Evolutionary conservation across 1,140 invertebrate genomes (phyloP).

Genomic region (Platyura marginata): DNA sequence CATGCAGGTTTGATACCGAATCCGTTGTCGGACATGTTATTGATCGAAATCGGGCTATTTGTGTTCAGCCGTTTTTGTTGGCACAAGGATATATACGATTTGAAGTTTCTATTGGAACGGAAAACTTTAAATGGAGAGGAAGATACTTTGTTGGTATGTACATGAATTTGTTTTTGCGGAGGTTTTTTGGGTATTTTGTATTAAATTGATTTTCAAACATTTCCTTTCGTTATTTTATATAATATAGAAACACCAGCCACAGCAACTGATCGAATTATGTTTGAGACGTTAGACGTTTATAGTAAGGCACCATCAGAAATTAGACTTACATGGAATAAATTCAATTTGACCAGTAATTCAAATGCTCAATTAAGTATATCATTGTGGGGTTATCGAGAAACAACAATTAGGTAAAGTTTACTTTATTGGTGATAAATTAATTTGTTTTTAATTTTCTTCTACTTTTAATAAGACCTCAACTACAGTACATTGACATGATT

Average conservation of each 20-base stretch:
- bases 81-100: constrained; percentile 83
- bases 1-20: constrained; percentile 63
- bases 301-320: constrained; percentile 50
- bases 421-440: background rate
- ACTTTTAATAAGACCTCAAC: constrained; percentile 33
- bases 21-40: constrained; percentile 54
- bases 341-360: constrained; percentile 65
- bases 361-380: constrained; percentile 60
- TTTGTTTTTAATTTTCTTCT: background rate
- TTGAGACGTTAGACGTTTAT: constrained; percentile 50
- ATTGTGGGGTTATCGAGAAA: constrained; percentile 72
- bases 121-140: constrained; percentile 76
- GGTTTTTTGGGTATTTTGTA: background rate
- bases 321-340: constrained; percentile 59
- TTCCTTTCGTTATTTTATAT: constrained; percentile 2
- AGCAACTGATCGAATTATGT: constrained; percentile 67
- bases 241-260: constrained; percentile 64
- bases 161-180: background rate
- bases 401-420: constrained; percentile 34
- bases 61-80: constrained; percentile 72
- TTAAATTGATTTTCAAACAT: background rate
- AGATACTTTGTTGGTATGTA: constrained; percentile 74
- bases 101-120: constrained; percentile 66
- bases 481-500: constrained; percentile 37
- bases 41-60: constrained; percentile 66